Evolutionary conservation across 2,113 vertebrate genomes (phyloP).

Genomic region (Atlantisia rogersi): DNA sequence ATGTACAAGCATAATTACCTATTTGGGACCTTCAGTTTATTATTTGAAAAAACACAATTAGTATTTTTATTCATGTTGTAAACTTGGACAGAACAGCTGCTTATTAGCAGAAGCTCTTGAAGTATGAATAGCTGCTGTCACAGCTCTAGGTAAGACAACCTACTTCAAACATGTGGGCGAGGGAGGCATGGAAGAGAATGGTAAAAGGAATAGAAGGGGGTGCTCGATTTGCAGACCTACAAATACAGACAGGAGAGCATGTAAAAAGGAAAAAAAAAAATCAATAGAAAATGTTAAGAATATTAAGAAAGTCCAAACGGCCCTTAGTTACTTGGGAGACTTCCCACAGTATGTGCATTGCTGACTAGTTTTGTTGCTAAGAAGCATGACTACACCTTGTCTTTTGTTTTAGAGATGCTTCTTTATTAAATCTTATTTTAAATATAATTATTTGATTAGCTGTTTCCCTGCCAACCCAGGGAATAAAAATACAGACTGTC

Average conservation of each 20-base stretch:
- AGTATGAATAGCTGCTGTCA: not conserved
- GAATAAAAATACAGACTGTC: conserved; percentile 31
- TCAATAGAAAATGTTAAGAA: not conserved
- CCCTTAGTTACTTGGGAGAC: not conserved
- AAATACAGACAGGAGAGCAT: not conserved
- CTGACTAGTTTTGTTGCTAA: not conserved
- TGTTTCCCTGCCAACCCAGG: conserved; percentile 6
- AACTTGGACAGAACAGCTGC: not conserved
- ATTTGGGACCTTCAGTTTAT: not conserved
- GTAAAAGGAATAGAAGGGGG: not conserved
- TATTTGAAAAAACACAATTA: not conserved
- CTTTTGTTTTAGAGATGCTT: not conserved
- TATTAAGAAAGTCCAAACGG: not conserved
- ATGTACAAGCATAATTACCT: not conserved
- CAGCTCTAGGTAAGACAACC: not conserved
- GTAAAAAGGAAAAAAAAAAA: not conserved
- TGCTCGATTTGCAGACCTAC: not conserved
- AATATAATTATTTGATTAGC: conserved; percentile 37
- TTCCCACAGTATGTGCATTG: not conserved
- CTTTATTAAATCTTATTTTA: conserved; percentile 10
- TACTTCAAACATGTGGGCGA: not conserved
- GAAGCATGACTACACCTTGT: not conserved
- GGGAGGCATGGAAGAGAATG: not conserved
- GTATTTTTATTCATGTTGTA: not conserved
- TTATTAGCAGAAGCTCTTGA: not conserved